phyloP scores from a whole-genome alignment of 2,113 vertebrate genomes.

The Hucho hucho region DNA sequence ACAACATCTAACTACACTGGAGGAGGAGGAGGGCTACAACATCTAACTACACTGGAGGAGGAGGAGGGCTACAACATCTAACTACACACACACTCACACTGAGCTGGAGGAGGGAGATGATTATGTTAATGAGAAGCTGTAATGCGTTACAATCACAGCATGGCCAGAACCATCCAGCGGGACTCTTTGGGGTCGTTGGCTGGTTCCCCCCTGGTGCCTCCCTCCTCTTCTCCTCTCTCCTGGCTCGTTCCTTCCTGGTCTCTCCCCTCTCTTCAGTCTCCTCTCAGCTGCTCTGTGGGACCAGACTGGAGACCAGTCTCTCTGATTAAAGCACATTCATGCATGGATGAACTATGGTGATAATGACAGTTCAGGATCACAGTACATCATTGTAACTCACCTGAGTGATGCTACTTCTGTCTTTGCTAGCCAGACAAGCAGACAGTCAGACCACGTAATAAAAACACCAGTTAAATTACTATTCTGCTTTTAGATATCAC shows the following conservation, averaged over 20 bases:
- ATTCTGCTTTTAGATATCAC: background rate
- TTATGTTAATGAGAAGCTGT: constrained; percentile 91
- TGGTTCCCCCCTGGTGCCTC: background rate
- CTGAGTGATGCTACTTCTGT: constrained; percentile 17
- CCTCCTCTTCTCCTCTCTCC: constrained; percentile 33
- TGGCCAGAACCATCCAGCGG: constrained; percentile 84
- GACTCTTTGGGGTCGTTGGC: constrained; percentile 76
- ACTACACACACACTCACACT: constrained; percentile 6
- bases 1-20: too few relatives aligned
- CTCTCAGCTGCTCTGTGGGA: background rate
- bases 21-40: too few relatives aligned
- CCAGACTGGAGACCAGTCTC: constrained; percentile 3
- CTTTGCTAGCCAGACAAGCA: background rate
- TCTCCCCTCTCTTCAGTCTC: constrained; percentile 53
- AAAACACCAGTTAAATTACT: background rate
- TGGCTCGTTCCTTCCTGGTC: constrained; percentile 13
- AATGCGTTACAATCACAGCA: constrained; percentile 84
- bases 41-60: constrained; percentile 33
- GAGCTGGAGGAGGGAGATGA: constrained; percentile 71
- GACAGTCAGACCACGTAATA: background rate
- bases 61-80: constrained; percentile 40
- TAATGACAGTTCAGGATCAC: constrained; percentile 46
- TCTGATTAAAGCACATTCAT: constrained; percentile 38
- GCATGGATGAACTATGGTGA: constrained; percentile 36
- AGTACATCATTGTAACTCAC: constrained; percentile 23